Percentiles rank a stretch among this genome's conserved stretches.
Conservation (phyloP, 2,888 invertebrate species). For the Erebia palarica region DNA sequence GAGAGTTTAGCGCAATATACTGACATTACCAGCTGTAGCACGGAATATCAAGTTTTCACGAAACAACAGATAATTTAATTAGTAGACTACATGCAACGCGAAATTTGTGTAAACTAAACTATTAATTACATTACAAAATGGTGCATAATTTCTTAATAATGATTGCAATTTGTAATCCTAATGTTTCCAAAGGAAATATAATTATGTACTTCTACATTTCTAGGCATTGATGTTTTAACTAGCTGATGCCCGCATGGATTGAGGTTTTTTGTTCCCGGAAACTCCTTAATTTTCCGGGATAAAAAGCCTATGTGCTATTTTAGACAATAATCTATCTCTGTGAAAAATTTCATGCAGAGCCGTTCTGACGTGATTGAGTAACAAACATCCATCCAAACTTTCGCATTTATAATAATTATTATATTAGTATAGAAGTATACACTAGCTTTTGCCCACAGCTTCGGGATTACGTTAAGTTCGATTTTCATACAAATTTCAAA, state of each 20-base stretch:
- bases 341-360: too few species aligned
- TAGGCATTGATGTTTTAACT: not conserved
- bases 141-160: not conserved
- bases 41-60: not conserved
- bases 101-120: not conserved
- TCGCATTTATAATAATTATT: too few species aligned
- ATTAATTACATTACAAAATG: not conserved
- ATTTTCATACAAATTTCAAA: not conserved
- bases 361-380: too few species aligned
- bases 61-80: conserved; percentile 10
- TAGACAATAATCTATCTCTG: too few species aligned
- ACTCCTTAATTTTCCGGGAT: too few species aligned
- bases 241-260: not conserved
- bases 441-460: not conserved
- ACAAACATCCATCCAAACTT: too few species aligned
- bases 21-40: conserved; percentile 2
- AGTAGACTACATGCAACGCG: not conserved
- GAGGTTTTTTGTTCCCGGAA: too few species aligned
- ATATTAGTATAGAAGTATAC: too few species aligned
- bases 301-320: too few species aligned
- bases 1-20: not conserved
- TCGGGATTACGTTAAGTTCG: not conserved
- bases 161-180: conserved; percentile 2
- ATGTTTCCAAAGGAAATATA: not conserved
- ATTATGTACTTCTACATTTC: too few species aligned